A percentile compares a stretch with the other conserved stretches of the same genome.
Evolutionary conservation across 2,113 vertebrate species (phyloP).

Genomic region (Bos taurus): ARS-UCD2.0 NC_037347.1:41787001-41787500

Average conservation of each 20-base stretch:
- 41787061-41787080: rapidly evolving
- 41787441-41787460: not conserved
- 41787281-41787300: slow-evolving; percentile 21
- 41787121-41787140: not conserved
- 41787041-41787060: not conserved
- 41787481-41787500: not conserved
- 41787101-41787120: not conserved
- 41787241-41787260: not conserved
- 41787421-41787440: not conserved
- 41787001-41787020: not conserved
- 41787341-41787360: slow-evolving; percentile 39
- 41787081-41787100: not conserved
- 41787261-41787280: slow-evolving; percentile 18
- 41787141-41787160: not conserved
- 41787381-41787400: not conserved
- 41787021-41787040: not conserved
- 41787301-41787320: not conserved
- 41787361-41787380: not conserved
- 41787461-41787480: slow-evolving; percentile 12
- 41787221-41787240: not conserved
- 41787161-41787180: slow-evolving; percentile 29
- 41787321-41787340: not conserved
- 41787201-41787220: slow-evolving; percentile 51
- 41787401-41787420: not conserved
- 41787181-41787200: not conserved